Evolutionary conservation across 2,888 invertebrate genomes (phyloP), one percentile per base, ranked within the genome.

Genomic region (Ashinkailepas kermadecensis): DNA sequence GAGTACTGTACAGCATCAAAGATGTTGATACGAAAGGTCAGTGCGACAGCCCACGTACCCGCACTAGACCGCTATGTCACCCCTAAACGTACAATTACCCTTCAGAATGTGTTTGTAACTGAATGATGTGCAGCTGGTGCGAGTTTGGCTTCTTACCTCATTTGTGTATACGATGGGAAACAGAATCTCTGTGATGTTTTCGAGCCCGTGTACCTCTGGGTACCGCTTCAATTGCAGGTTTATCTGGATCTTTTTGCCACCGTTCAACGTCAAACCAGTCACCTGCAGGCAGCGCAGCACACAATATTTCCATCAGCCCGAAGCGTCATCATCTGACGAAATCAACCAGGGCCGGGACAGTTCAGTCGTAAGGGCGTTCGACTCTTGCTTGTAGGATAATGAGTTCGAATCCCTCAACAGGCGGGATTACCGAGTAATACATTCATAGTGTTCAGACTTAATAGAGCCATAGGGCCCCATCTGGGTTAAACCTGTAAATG

Each of bases 171-270:
- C 39, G 6, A 70, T 15, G 7, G 70, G 70, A 39, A 70, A 70
- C 70, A 70, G 15, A 10, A 70, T 70, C 39, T 70, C 70, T 7
- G 70, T 39, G 23, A 70, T 39, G 0, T 70, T 0, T 13, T 70
- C 70, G 15, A 70, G 39, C 4, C 70, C 70, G 6, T 39, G 13
- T 4, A 70, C 13, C 39, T 70, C 3, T 13, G 0, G 39, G 58
- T 82, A 84, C n/a, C 62, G 82, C 21, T 81, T 57, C 9, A 83
- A 74, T 3, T 81, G 81, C 21, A 84, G 79, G 81, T 84, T 84
- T 21, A 84, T 74, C 79, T 84, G 84, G 56, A 84, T 84, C n/a
- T 82, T 79, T 65, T 84, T 84, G 78, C 83, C 83, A 0, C 83
- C 84, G 11, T 81, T 78, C 80, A 84, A 23, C 15, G 83, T 81